These are phyloP conservation scores for Echinarachnius parma DNA, from an alignment of 53 echinoderm and acorn worm species.

Conservation along the genomic window DNA sequence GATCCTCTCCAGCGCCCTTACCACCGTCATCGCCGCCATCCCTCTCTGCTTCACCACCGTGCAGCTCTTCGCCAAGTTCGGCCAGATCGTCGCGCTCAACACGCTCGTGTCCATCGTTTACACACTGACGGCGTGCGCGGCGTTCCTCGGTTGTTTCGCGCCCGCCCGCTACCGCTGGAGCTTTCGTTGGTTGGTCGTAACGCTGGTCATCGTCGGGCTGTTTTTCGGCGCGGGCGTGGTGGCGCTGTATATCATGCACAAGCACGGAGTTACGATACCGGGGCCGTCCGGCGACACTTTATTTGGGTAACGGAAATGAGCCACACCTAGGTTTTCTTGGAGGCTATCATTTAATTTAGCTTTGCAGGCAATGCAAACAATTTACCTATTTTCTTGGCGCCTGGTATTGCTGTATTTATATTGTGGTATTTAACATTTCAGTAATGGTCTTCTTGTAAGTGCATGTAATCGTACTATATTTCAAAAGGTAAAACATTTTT, in stretches of 20 bases:
- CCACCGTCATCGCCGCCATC: conserved; percentile 82
- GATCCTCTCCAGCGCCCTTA: conserved; percentile 91
- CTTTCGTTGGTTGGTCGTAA: conserved; percentile 67
- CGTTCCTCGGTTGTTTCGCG: conserved; percentile 69
- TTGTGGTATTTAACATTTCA: too few relatives aligned
- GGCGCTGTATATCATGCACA: conserved; percentile 51
- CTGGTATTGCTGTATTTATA: too few relatives aligned
- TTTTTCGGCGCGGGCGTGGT: conserved; percentile 53
- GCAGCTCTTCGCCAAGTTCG: conserved; percentile 94
- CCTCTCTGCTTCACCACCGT: conserved; percentile 93
- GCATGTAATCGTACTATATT: too few relatives aligned
- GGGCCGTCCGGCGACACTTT: conserved; percentile 81
- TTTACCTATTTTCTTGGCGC: too few relatives aligned
- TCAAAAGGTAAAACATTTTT: too few relatives aligned
- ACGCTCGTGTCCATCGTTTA: conserved; percentile 84
- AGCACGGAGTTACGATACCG: conserved; percentile 65
- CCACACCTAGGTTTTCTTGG: too few relatives aligned
- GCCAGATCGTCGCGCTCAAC: conserved; percentile 96
- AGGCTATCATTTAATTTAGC: too few relatives aligned
- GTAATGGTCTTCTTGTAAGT: too few relatives aligned
- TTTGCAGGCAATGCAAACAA: too few relatives aligned
- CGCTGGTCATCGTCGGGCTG: conserved; percentile 48
- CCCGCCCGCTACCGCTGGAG: conserved; percentile 86
- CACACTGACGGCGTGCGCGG: conserved; percentile 86
- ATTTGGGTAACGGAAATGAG: conserved; percentile 59